Percentiles rank a stretch among this genome's conserved stretches.
Conservation (phyloP, 2,888 invertebrate species). For the Aphidoletes aphidimyza region DNA sequence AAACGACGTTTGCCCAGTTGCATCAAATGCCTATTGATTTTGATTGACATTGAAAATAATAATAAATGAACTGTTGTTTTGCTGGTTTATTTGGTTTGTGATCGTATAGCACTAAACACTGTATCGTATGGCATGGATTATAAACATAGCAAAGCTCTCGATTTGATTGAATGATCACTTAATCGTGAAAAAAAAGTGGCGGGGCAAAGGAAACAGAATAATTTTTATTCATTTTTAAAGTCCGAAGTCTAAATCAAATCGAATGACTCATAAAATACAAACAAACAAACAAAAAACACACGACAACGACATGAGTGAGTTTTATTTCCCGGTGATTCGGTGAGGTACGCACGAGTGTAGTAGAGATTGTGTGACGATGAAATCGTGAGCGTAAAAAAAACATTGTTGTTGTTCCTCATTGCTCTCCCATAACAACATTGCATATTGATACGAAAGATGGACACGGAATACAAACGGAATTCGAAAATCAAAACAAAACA, state of each 20-base stretch:
- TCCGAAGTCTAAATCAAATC: neutral
- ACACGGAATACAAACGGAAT: no score
- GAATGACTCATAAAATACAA: conserved; percentile 21
- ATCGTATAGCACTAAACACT: no score
- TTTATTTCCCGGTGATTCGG: no score
- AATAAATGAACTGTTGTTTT: neutral
- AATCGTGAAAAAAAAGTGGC: neutral
- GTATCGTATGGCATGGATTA: neutral
- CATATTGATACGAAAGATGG: no score
- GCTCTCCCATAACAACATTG: no score
- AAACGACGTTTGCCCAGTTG: no score
- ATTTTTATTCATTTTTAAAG: neutral
- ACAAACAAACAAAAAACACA: no score
- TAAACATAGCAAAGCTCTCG: neutral
- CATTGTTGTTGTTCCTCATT: neutral
- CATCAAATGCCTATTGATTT: no score
- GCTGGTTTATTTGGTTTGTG: no score
- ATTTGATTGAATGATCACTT: neutral
- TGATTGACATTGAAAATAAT: conserved; percentile 22
- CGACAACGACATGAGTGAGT: no score
- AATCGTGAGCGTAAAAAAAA: neutral
- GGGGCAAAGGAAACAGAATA: neutral
- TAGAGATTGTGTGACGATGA: no score
- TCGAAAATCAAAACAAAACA: neutral
- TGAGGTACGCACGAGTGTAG: no score